Base-by-base conservation (phyloP, 2,888 invertebrate species). In the Stegana nigrithorax region DNA sequence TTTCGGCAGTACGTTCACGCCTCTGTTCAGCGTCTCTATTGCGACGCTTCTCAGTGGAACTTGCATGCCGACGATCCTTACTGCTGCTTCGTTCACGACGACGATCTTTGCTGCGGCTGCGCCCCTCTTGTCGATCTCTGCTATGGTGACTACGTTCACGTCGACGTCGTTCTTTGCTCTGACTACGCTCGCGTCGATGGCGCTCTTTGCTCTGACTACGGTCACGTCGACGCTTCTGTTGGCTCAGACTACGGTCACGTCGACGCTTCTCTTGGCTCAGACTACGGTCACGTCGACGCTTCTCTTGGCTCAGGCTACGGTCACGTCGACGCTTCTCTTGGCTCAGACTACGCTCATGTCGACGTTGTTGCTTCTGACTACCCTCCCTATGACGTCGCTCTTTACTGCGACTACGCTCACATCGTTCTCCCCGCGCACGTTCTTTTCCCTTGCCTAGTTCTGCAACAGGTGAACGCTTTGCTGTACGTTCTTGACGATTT, bases 1-100 rank as follows among this genome's bases (percentile, higher is more conserved):
- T 63, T 27, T 71, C 68, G n/a, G 50, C 50, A n/a, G 69, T 70
- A 1, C 53, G 68, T 12, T 67, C 68, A 4, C 65, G 62, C 7
- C 67, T 66, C n/a, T 66, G 67, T 26, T 63, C 47, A 12, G 61
- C 5, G 12, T 21, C n/a, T 1, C 8, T n/a, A n/a, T n/a, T n/a
- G n/a, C n/a, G n/a, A n/a, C n/a, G n/a, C n/a, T n/a, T n/a, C 39
- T 29, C 58, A 59, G 55, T 66, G 64, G 14, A 36, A 12, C 3
- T 60, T 67, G 36, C 42, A 42, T 5, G 32, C 0, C 26, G 7
- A 10, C 21, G 27, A 1, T 65, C 65, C 21, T 62, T 63, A 1
- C 29, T 55, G 27, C 53, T 53, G 36, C 58, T 64, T 2, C 53
- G 17, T 1, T 12, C 42, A 42, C 7, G 32, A 0, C 26, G 7